Conservation (phyloP, 2,888 invertebrate species). For the Meloe dianella region DNA sequence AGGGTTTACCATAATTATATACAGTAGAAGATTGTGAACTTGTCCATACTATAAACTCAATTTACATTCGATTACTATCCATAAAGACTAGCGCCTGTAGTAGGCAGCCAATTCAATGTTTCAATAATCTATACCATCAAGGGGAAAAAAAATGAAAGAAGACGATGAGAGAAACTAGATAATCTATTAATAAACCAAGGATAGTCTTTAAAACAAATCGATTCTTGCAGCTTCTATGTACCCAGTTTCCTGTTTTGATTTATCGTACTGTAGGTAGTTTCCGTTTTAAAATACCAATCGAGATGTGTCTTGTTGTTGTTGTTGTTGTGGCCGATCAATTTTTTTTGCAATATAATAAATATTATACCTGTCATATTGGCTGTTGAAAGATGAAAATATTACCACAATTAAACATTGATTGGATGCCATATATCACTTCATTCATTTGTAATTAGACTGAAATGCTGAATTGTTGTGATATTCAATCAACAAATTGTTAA, state of each 20-base stretch:
- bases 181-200: slow-evolving; percentile 31
- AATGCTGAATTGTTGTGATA: slow-evolving; percentile 4
- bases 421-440: slow-evolving; percentile 25
- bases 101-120: not conserved
- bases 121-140: not conserved
- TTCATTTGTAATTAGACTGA: slow-evolving; percentile 7
- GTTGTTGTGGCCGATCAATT: slow-evolving; percentile 20
- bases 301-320: slow-evolving; percentile 21
- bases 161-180: not conserved
- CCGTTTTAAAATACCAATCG: slow-evolving; percentile 29
- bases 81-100: not conserved
- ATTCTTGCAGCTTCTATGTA: slow-evolving; percentile 32
- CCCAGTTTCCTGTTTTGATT: slow-evolving; percentile 29
- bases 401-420: slow-evolving; percentile 30
- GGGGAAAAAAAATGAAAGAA: not conserved
- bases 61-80: slow-evolving; percentile 35
- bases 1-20: not conserved
- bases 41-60: slow-evolving; percentile 39
- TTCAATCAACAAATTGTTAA: too few relatives aligned
- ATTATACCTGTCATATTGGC: slow-evolving; percentile 18
- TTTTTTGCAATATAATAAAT: slow-evolving; percentile 23
- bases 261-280: slow-evolving; percentile 28
- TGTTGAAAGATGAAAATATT: slow-evolving; percentile 34
- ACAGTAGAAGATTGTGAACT: slow-evolving; percentile 33
- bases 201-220: slow-evolving; percentile 27